These are phyloP conservation scores for Eira barbara DNA, from an alignment of 2,113 vertebrate species.

Conservation along the genomic window DNA sequence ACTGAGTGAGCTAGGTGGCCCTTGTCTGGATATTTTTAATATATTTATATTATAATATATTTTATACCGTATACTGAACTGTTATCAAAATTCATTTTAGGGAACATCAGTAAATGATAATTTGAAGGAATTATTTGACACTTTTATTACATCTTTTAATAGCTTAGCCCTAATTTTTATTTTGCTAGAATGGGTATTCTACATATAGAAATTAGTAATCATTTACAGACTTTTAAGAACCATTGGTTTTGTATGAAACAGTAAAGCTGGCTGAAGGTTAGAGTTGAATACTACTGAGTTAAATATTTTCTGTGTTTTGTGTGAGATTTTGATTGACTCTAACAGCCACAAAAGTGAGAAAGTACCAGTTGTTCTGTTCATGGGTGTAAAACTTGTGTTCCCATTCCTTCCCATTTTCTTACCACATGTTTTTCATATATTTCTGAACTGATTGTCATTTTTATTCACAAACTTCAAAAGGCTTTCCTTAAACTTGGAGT, in stretches of 20 bases:
- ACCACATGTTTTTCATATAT: not conserved
- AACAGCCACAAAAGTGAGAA: not conserved
- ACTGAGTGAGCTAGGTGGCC: not conserved
- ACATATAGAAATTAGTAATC: not conserved
- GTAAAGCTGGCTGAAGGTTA: not conserved
- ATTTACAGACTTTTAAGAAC: not conserved
- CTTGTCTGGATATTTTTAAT: not conserved
- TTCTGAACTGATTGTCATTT: not conserved
- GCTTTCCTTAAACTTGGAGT: not conserved
- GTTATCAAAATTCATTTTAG: not conserved
- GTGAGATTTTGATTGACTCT: constrained; percentile 5
- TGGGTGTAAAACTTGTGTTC: not conserved
- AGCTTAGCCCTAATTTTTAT: not conserved
- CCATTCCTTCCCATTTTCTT: not conserved
- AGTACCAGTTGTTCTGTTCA: not conserved
- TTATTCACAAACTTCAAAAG: not conserved
- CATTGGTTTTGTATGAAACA: not conserved
- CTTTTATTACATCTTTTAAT: not conserved
- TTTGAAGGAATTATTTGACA: not conserved
- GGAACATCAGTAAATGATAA: not conserved
- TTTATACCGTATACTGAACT: not conserved
- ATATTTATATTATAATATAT: not conserved
- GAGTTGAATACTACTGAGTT: not conserved
- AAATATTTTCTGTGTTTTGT: not conserved
- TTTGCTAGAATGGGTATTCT: not conserved